phyloP scores from a whole-genome alignment of 2,797 vertebrate genomes.

The Eutrigla gurnardus region DNA sequence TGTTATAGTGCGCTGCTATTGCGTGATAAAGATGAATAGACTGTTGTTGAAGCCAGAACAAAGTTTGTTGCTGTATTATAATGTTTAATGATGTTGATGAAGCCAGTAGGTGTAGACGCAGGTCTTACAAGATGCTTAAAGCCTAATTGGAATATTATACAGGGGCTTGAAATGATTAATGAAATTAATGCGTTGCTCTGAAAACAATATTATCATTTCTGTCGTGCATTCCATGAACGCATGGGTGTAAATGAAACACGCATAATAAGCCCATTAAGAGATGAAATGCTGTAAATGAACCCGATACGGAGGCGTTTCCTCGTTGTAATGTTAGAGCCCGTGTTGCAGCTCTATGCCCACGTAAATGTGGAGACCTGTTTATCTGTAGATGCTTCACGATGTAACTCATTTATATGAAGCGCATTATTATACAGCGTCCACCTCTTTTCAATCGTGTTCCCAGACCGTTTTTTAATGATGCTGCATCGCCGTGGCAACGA shows the following conservation, averaged over 20 bases:
- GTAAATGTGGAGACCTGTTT: conserved; percentile 4
- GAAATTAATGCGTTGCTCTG: neutral
- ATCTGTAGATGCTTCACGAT: neutral
- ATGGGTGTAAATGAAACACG: conserved; percentile 12
- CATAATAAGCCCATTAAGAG: conserved; percentile 27
- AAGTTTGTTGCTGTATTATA: neutral
- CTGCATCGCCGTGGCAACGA: conserved; percentile 36
- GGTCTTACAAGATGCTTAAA: neutral
- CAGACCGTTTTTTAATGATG: neutral
- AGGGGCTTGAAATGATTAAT: conserved; percentile 10
- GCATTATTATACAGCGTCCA: conserved; percentile 20
- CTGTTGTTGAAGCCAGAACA: neutral
- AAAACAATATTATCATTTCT: conserved; percentile 4
- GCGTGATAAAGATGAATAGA: neutral
- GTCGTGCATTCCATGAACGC: neutral
- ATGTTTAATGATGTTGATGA: neutral
- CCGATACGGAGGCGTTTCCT: neutral
- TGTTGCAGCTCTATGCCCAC: neutral
- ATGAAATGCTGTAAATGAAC: conserved; percentile 6
- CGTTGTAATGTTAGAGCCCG: neutral
- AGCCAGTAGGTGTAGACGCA: neutral
- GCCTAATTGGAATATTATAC: conserved; percentile 6
- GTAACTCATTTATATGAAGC: conserved; percentile 9
- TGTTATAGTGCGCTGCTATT: conserved; percentile 9
- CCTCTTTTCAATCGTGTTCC: conserved; percentile 4